Base-by-base conservation (phyloP, 2,888 invertebrate species). In the Dione juno region DNA sequence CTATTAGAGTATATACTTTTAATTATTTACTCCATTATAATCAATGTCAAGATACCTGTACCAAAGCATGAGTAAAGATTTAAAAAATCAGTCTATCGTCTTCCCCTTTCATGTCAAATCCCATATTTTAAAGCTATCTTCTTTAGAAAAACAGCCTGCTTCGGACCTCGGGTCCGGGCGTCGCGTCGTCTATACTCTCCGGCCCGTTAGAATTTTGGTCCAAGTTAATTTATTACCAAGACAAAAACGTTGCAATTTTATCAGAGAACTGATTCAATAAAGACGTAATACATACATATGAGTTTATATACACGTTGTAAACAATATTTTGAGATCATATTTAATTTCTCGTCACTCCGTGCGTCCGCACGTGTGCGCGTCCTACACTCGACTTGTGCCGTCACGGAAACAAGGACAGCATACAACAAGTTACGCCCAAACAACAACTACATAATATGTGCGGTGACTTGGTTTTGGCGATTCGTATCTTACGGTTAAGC, bases 291-390 rank as follows among this genome's bases (percentile, higher is more conserved):
- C 81, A 80, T 77, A 77, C 65, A 72, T 71, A 77, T 75, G 78
- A 79, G 81, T 82, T 84, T 88, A 86, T 87, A 80, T 85, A 87
- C 84, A 86, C 77, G 81, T 81, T 85, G 86, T 82, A 81, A 85
- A 86, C 85, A 88, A 88, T 88, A 90, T 85, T 28, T 88, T 92
- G 91, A 92, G 91, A 92, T 91, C 91, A 90, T 86, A 83, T 86
- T 86, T 86, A 45, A 69, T 84, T 75, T 78, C 84, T 86, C 88
- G 85, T 86, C 74, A 65, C 69, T 58, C 71, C 50, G 16, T 64
- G n/a, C n/a, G 48, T 64, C 21, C 37, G 53, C 45, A 48, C 40
- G n/a, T n/a, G n/a, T n/a, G n/a, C n/a, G n/a, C n/a, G n/a, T 54
- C 13, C 63, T 57, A 48, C 48, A 16, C 19, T 37, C 53, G 52